Percentiles rank a stretch among this genome's conserved stretches.
Evolutionary conservation across 2,113 vertebrate genomes (phyloP).

Genomic region (Sigmodon hispidus): DNA sequence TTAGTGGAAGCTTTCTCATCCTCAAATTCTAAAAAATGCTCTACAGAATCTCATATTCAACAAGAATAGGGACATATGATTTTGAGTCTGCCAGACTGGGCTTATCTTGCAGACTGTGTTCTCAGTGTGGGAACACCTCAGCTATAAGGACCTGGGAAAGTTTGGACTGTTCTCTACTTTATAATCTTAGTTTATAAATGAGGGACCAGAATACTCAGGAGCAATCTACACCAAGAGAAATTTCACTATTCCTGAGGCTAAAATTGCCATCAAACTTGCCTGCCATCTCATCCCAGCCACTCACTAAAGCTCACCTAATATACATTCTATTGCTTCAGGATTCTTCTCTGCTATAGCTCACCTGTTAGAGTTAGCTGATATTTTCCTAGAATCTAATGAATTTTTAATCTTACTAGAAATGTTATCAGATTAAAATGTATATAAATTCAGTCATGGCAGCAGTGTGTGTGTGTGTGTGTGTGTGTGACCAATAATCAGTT

Average conservation of each 20-base stretch:
- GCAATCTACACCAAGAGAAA: neutral
- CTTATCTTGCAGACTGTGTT: slow-evolving; percentile 20
- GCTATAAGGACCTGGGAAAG: slow-evolving; percentile 44
- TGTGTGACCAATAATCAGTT: neutral
- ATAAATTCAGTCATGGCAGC: no score
- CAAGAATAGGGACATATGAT: slow-evolving; percentile 54
- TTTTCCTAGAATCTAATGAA: neutral
- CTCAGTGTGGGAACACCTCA: slow-evolving; percentile 54
- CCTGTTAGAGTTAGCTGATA: neutral
- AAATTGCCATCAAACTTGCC: neutral
- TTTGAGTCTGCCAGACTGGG: neutral
- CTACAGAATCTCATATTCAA: slow-evolving; percentile 66
- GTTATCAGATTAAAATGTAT: neutral
- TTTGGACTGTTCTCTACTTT: slow-evolving; percentile 59
- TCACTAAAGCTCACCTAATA: neutral
- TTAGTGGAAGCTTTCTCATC: slow-evolving; percentile 61
- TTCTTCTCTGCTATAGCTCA: neutral
- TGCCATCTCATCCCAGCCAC: neutral
- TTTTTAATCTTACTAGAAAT: neutral
- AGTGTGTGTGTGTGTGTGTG: neutral
- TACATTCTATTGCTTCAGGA: neutral
- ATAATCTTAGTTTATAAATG: slow-evolving; percentile 40
- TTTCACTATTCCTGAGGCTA: neutral
- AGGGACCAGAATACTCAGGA: neutral
- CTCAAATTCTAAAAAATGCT: slow-evolving; percentile 42